Conservation (phyloP, 2,113 vertebrate genomes). For the Mastomys natalensis region DNA sequence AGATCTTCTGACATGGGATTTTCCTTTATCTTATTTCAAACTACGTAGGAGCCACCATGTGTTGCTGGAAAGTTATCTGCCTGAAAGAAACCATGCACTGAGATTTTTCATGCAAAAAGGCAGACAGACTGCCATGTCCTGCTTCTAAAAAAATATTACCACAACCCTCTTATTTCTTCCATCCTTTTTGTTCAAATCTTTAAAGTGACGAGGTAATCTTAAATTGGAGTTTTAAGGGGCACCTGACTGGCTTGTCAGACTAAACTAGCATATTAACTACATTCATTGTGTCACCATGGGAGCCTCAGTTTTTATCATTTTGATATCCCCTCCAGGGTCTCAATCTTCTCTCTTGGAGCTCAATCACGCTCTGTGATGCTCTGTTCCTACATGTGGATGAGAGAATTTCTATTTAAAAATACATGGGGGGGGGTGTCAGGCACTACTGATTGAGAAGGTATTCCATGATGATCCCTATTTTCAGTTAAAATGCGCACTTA, state of each 20-base stretch:
- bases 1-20: not conserved
- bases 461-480: conserved; percentile 84
- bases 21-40: conserved; percentile 54
- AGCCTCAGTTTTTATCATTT: conserved; percentile 75
- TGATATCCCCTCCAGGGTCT: conserved; percentile 71
- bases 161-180: conserved; percentile 37
- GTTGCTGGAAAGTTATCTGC: not conserved
- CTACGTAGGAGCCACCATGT: not conserved
- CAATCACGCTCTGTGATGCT: conserved; percentile 75
- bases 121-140: not conserved
- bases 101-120: conserved; percentile 31
- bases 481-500: conserved; percentile 85
- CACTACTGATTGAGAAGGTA: conserved; percentile 81
- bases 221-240: conserved; percentile 71
- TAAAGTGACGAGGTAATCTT: conserved; percentile 72
- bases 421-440: conserved; percentile 76
- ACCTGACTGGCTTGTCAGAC: conserved; percentile 67
- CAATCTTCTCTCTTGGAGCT: conserved; percentile 80
- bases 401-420: conserved; percentile 74
- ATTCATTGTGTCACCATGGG: conserved; percentile 52
- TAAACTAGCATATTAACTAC: conserved; percentile 67
- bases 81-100: not conserved
- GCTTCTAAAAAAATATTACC: conserved; percentile 44
- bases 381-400: conserved; percentile 71
- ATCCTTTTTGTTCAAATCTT: conserved; percentile 42